Evolutionary conservation across 2,113 vertebrate species (phyloP).

Genomic region (Rallus limicola): DNA sequence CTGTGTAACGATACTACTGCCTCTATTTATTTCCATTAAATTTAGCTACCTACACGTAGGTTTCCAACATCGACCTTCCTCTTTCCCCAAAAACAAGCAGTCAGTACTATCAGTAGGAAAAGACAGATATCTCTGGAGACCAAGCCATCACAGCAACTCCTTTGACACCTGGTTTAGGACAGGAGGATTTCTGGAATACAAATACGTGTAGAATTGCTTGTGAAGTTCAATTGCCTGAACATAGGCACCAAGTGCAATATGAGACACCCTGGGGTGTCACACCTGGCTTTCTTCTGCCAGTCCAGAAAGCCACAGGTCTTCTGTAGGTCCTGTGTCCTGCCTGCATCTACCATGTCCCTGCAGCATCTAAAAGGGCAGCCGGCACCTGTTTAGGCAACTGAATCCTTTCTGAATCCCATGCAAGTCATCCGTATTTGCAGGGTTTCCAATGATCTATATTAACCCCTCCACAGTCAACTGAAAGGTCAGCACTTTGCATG

Average conservation of each 20-base stretch:
- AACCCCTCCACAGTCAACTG: background rate
- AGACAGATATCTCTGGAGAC: background rate
- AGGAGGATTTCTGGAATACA: background rate
- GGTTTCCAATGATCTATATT: rapidly evolving
- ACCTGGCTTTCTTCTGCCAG: background rate
- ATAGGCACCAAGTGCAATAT: background rate
- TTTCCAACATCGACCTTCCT: background rate
- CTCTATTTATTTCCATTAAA: background rate
- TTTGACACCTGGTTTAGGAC: background rate
- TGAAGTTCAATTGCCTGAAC: background rate
- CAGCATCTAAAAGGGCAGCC: background rate
- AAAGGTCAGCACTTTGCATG: background rate
- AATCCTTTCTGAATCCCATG: background rate
- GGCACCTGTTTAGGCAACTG: background rate
- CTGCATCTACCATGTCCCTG: background rate
- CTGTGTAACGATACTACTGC: background rate
- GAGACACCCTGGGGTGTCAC: background rate
- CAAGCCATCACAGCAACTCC: background rate
- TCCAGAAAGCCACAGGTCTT: background rate
- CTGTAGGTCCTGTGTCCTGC: background rate
- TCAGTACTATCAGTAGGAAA: background rate
- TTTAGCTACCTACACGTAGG: background rate
- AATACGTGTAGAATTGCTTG: background rate
- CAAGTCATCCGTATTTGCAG: background rate
- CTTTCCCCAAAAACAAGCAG: background rate